Evolutionary conservation across 92 coral and sea anemone species (phyloP).

Genomic region (Bergia sp.): DNA sequence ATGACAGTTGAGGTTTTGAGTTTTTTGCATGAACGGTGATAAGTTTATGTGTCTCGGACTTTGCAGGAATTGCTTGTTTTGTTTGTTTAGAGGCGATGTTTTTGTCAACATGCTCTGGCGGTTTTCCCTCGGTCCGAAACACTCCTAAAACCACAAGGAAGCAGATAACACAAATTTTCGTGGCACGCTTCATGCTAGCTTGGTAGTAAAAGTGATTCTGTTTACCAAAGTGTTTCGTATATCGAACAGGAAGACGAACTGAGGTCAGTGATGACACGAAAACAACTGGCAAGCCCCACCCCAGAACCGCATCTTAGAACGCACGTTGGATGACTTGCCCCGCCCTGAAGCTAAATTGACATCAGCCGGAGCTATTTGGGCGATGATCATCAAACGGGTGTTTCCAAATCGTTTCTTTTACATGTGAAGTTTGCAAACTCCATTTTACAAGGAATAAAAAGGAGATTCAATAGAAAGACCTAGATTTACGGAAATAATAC

Average conservation of each 20-base stretch:
- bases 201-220: not conserved
- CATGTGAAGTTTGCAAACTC: not conserved
- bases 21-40: not conserved
- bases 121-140: constrained; percentile 18
- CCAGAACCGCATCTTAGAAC: not conserved
- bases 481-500: not conserved
- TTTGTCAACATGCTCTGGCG: constrained; percentile 39
- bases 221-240: not conserved
- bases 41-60: not conserved
- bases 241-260: not conserved
- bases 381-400: constrained; percentile 13
- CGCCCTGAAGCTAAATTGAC: constrained; percentile 31
- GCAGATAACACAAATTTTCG: not conserved
- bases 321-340: constrained; percentile 4
- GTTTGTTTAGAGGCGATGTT: constrained; percentile 1
- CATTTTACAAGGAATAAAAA: too few relatives aligned
- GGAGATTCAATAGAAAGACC: constrained; percentile 9
- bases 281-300: constrained; percentile 16
- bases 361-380: constrained; percentile 4
- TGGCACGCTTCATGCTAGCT: constrained; percentile 12
- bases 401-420: not conserved
- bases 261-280: constrained; percentile 38
- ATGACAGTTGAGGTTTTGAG: constrained; percentile 15
- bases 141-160: not conserved
- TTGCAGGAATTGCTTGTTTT: constrained; percentile 24